Conservation (phyloP, 1,140 invertebrate genomes). For the Ceratosolen fusciceps region DNA sequence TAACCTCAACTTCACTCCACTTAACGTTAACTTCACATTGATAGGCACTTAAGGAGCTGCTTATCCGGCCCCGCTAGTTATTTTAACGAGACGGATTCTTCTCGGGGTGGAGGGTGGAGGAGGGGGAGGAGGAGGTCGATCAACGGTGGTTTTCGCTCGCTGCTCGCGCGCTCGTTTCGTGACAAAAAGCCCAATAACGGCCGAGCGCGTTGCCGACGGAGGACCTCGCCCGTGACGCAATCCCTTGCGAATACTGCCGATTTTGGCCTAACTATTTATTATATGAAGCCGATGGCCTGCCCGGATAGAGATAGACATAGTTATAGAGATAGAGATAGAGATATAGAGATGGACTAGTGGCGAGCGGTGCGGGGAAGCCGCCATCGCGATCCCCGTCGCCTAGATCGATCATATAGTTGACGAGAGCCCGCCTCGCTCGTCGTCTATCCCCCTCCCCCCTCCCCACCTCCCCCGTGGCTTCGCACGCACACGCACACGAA, state of each 20-base stretch:
- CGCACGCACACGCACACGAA: no score
- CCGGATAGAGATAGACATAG: not conserved
- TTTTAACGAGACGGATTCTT: not conserved
- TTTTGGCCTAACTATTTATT: constrained; percentile 1
- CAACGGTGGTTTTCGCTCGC: not conserved
- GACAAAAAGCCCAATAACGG: not conserved
- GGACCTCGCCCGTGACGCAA: constrained; percentile 25
- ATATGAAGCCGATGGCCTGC: not conserved
- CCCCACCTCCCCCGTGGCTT: no score
- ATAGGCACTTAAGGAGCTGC: constrained; percentile 23
- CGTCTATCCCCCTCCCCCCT: no score
- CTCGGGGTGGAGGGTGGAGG: no score
- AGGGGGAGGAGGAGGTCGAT: no score
- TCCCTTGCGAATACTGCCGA: constrained; percentile 26
- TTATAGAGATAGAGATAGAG: no score
- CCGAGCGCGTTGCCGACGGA: not conserved
- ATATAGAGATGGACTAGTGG: no score
- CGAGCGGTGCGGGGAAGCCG: not conserved
- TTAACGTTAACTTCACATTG: constrained; percentile 39
- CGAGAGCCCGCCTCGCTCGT: not conserved
- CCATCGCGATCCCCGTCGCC: constrained; percentile 33
- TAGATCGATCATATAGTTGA: not conserved
- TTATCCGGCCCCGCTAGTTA: not conserved
- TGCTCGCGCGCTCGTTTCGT: not conserved
- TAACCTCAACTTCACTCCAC: not conserved